Conservation (phyloP, 2,113 vertebrate genomes). For the Myrmecophaga tridactyla region DNA sequence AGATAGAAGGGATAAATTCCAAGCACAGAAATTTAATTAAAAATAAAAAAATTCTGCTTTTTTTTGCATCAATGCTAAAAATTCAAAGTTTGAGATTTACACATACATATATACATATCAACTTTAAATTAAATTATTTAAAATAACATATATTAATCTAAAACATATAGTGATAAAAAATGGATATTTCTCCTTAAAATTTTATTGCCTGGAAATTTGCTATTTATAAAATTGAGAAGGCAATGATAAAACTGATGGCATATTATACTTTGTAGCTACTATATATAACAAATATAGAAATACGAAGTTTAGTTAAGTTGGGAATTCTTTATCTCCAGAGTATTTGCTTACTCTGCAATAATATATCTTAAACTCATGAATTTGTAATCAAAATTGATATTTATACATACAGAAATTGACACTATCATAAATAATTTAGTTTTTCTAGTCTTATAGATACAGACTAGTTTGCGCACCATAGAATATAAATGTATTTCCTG, state of each 20-base stretch:
- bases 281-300: background rate
- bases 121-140: background rate
- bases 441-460: slow-evolving; percentile 14
- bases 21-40: slow-evolving; percentile 14
- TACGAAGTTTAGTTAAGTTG: background rate
- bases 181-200: background rate
- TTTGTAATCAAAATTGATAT: slow-evolving; percentile 61
- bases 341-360: slow-evolving; percentile 38
- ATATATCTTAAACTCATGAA: slow-evolving; percentile 37
- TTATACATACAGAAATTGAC: slow-evolving; percentile 32
- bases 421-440: slow-evolving; percentile 67
- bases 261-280: background rate
- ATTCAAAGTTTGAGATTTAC: background rate
- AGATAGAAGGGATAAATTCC: background rate
- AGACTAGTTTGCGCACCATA: background rate
- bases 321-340: slow-evolving; percentile 25
- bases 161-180: background rate
- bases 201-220: background rate
- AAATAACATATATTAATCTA: background rate
- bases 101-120: background rate
- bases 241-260: background rate
- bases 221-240: background rate
- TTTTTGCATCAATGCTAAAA: background rate
- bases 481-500: slow-evolving; percentile 50
- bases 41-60: background rate